phyloP scores from a whole-genome alignment of 2,797 vertebrate genomes.

The Buphagus erythrorhynchus region DNA sequence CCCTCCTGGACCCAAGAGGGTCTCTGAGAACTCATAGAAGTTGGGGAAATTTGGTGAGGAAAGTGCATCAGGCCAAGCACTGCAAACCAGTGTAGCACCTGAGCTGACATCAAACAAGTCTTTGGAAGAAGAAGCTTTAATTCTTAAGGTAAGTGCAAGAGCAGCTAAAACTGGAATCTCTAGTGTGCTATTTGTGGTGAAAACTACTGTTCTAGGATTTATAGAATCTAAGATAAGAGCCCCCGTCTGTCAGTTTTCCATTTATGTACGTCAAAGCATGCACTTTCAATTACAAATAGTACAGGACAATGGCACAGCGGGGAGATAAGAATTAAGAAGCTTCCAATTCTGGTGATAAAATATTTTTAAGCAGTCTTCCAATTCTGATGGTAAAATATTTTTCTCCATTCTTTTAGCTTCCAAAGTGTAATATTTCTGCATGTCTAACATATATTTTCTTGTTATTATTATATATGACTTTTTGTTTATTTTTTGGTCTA shows the following conservation, averaged over 20 bases:
- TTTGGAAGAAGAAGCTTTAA: not conserved
- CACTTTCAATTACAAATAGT: not conserved
- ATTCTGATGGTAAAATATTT: not conserved
- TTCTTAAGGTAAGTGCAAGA: not conserved
- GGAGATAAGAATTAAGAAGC: not conserved
- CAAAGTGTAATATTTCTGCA: not conserved
- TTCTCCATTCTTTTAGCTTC: not conserved
- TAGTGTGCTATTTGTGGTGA: not conserved
- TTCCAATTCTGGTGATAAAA: not conserved
- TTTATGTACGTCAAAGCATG: not conserved
- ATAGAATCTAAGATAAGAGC: not conserved
- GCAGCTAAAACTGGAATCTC: not conserved
- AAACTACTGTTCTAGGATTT: not conserved
- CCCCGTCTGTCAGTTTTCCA: not conserved
- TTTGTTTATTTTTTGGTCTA: not conserved
- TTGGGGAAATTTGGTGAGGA: not conserved
- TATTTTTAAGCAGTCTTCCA: not conserved
- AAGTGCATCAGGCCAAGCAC: not conserved
- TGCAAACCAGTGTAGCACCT: not conserved
- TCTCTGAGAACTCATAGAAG: not conserved
- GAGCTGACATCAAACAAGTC: not conserved
- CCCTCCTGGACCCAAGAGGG: not conserved
- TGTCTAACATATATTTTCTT: not conserved
- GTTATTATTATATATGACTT: not conserved
- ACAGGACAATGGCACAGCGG: not conserved